A percentile compares a stretch with the other conserved stretches of the same genome.
These are phyloP conservation scores for Ochropacha duplaris DNA, from an alignment of 2,888 invertebrate species.

Conservation along the genomic window DNA sequence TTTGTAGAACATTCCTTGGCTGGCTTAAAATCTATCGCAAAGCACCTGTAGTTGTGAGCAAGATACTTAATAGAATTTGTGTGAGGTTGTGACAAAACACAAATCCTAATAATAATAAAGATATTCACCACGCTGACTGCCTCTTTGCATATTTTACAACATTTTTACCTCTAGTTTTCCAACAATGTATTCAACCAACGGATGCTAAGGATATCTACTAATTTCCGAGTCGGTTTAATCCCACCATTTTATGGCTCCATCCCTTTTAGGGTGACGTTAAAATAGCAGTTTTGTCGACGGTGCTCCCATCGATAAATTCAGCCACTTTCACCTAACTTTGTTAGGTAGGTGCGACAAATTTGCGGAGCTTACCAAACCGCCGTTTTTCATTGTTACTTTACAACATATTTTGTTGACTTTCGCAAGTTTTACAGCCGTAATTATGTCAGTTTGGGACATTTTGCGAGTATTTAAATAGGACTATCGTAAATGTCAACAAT, in stretches of 20 bases:
- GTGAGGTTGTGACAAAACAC: no score
- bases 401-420: conserved; percentile 31
- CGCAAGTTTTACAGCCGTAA: neutral
- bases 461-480: neutral
- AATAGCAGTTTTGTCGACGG: conserved; percentile 24
- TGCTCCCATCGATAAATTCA: conserved; percentile 42
- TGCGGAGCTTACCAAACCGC: conserved; percentile 34
- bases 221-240: conserved; percentile 24
- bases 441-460: neutral
- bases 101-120: no score
- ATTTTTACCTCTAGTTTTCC: neutral
- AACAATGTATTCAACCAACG: neutral
- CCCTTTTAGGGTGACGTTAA: conserved; percentile 25
- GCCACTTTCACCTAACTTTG: conserved; percentile 43
- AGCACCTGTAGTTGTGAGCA: no score
- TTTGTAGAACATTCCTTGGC: no score
- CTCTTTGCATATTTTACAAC: neutral
- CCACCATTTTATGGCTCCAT: conserved; percentile 18
- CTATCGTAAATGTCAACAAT: neutral
- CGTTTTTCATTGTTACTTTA: conserved; percentile 45
- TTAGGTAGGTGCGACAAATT: conserved; percentile 42
- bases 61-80: no score
- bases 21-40: no score
- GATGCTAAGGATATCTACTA: conserved; percentile 1
- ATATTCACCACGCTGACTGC: no score